These are phyloP conservation scores for Cercopithecus neglectus DNA, from an alignment of 2,797 vertebrate species.

Conservation along the genomic window DNA sequence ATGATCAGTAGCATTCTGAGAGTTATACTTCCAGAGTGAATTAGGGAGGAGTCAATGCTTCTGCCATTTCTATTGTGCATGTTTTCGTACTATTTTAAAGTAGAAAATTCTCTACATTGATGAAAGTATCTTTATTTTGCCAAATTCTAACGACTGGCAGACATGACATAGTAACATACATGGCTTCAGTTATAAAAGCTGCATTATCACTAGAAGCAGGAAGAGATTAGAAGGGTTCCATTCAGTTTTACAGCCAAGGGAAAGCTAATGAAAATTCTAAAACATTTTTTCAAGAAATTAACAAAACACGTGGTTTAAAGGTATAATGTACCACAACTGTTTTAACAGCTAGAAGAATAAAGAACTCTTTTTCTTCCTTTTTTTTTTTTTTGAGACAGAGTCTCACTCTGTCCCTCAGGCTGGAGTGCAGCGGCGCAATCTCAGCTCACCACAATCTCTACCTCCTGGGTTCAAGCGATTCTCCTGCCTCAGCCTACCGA, in stretches of 20 bases:
- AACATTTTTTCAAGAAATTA: neutral
- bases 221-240: neutral
- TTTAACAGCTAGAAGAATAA: neutral
- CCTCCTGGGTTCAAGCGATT: neutral
- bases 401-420: neutral
- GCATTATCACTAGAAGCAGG: neutral
- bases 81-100: neutral
- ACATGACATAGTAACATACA: neutral
- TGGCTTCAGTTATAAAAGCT: neutral
- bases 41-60: neutral
- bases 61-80: neutral
- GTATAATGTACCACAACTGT: neutral
- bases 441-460: neutral
- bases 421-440: neutral
- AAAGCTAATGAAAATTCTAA: neutral
- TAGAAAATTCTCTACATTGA: neutral
- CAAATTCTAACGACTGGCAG: neutral
- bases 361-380: neutral
- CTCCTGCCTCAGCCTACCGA: neutral
- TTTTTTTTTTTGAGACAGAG: neutral
- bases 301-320: neutral
- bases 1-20: neutral
- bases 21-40: neutral
- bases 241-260: neutral
- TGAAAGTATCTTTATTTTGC: neutral